Conservation (phyloP, 1,140 invertebrate genomes). For the Linepithema humile region DNA sequence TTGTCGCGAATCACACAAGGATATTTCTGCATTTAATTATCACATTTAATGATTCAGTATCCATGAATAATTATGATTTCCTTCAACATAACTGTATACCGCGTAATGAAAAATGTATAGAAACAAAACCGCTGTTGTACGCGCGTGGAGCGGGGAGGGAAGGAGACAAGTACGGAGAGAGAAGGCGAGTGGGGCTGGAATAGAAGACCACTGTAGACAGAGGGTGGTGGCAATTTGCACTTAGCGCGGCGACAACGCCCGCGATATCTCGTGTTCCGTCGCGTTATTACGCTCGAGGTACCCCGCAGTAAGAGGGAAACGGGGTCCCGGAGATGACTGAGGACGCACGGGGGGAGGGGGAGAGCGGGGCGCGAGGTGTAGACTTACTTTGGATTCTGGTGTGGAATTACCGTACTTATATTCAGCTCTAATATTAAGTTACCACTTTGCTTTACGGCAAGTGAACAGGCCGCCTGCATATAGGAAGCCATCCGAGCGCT, state of each 20-base stretch:
- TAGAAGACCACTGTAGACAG: background rate
- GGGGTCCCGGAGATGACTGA: constrained; percentile 66
- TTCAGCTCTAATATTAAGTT: constrained; percentile 84
- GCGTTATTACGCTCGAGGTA: constrained; percentile 79
- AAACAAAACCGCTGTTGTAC: background rate
- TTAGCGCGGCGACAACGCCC: constrained; percentile 65
- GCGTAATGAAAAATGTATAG: background rate
- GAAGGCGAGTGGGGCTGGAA: background rate
- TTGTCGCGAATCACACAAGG: no score
- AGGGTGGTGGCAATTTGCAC: constrained; percentile 73
- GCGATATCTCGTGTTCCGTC: constrained; percentile 78
- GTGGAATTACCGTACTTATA: constrained; percentile 85
- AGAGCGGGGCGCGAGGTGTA: constrained; percentile 75
- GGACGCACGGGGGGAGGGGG: constrained; percentile 57
- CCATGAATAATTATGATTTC: background rate
- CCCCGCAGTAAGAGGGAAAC: constrained; percentile 65
- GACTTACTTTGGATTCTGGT: constrained; percentile 83
- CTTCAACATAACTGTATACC: background rate
- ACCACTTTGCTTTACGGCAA: constrained; percentile 85
- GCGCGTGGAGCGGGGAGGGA: background rate
- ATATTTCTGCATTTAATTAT: no score
- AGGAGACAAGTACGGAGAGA: background rate
- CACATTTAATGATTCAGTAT: no score
- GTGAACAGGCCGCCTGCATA: constrained; percentile 85
- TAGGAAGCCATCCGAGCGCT: constrained; percentile 84